phyloP scores from a whole-genome alignment of 2,797 vertebrate species.

The Pampus argenteus region DNA sequence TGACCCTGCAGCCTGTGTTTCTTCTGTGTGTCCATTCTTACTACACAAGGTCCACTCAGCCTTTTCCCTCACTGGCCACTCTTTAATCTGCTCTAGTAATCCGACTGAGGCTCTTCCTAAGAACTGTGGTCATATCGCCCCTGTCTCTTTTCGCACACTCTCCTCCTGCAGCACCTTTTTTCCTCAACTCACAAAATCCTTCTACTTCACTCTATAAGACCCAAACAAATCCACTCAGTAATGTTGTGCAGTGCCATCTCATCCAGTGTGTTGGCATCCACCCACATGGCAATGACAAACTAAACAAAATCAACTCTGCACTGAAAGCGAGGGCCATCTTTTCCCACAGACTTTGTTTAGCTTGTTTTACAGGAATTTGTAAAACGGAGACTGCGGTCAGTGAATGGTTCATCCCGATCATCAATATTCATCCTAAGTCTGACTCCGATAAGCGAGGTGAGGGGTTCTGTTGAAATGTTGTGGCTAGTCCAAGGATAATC shows the following conservation, averaged over 20 bases:
- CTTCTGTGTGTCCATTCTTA: constrained; percentile 32
- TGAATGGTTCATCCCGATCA: constrained; percentile 24
- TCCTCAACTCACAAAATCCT: constrained; percentile 37
- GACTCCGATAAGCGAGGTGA: no score
- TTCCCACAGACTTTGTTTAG: background rate
- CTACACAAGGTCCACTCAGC: constrained; percentile 35
- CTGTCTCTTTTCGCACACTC: constrained; percentile 15
- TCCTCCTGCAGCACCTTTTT: constrained; percentile 12
- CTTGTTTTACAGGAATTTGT: constrained; percentile 2
- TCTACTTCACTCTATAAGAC: constrained; percentile 28
- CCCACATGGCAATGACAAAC: constrained; percentile 10
- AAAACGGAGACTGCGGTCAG: constrained; percentile 22
- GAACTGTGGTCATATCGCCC: constrained; percentile 33
- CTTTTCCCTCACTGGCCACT: constrained; percentile 7
- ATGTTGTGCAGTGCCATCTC: constrained; percentile 17
- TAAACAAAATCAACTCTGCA: background rate
- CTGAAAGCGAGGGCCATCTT: background rate
- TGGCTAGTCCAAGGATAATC: constrained; percentile 53
- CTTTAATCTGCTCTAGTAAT: constrained; percentile 67
- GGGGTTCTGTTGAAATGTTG: constrained; percentile 48
- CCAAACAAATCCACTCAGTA: constrained; percentile 36
- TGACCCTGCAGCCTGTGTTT: constrained; percentile 52
- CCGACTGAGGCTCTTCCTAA: constrained; percentile 44
- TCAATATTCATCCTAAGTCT: constrained; percentile 37
- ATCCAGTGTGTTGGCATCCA: constrained; percentile 39